Evolutionary conservation across 1,140 invertebrate genomes (phyloP), one percentile per base, ranked within the genome.

Genomic region (Pogonus chalceus): DNA sequence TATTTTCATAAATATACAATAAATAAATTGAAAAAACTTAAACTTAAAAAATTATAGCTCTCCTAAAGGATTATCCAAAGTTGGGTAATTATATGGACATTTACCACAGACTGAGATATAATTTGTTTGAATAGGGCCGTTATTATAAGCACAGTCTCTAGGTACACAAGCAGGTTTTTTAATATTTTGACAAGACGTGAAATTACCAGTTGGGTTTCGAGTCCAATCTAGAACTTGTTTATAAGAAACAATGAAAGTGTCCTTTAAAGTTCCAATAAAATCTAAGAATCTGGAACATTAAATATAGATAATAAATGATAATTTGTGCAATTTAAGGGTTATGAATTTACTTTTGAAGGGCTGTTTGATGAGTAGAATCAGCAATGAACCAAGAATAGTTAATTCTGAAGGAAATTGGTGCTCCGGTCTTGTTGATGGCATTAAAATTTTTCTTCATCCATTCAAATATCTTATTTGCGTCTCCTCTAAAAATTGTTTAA

Each of bases 321-420:
- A 43, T 43, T 43, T 10, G 18, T 43, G 37, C 37, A 12, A 43
- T 43, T 43, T 43, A n/a, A n/a, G n/a, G 37, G 37, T 43, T 4
- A 10, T 43, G 4, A 10, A 43, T 16, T 43, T 43, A 43, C 37
- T 43, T 9, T 18, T 12, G 3, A 10, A 72, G 62, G 7, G 70
- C 73, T 21, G 56, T 47, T 18, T 60, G 50, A 1, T 72, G 62
- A 20, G 60, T 65, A 1, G 67, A 63, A 35, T 65, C 62, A 4
- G 55, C 57, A 1, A 61, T 23, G 47, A 79, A 63, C 69, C 71
- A 79, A 58, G 75, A 72, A 23, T 76, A 72, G 58, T 79, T 76
- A 35, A 74, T 59, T 59, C 72, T 77, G 35, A 79, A 68, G 2
- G 74, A 74, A 57, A 80, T 78, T 0, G 77, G 79, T 43, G 78